These are phyloP conservation scores for Lethocerus indicus DNA, from an alignment of 1,140 invertebrate species.

Conservation along the genomic window DNA sequence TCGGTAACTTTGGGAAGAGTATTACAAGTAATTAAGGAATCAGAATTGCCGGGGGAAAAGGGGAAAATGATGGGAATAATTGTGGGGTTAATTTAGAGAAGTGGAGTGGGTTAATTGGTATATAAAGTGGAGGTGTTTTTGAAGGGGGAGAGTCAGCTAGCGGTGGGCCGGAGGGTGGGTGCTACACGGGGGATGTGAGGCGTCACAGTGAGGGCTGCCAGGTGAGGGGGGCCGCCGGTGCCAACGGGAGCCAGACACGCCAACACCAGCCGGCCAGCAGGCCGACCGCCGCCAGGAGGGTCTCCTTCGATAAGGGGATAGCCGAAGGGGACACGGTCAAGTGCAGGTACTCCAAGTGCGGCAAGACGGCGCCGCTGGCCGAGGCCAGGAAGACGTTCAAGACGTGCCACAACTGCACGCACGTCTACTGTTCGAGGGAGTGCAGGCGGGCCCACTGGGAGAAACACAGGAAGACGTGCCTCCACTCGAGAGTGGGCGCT, in stretches of 20 bases:
- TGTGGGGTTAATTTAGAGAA: too few relatives aligned
- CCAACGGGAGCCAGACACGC: constrained; percentile 2
- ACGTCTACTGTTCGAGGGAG: constrained; percentile 67
- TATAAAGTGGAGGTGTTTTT: too few relatives aligned
- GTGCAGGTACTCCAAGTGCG: constrained; percentile 62
- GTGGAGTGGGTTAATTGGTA: too few relatives aligned
- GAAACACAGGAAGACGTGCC: constrained; percentile 73
- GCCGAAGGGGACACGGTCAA: constrained; percentile 33
- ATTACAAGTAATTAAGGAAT: too few relatives aligned
- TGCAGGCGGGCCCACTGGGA: constrained; percentile 80
- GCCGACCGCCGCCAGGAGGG: constrained; percentile 17
- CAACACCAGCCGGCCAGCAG: neutral
- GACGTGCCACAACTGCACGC: constrained; percentile 85
- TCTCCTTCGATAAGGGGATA: constrained; percentile 28
- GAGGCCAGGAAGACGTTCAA: constrained; percentile 62
- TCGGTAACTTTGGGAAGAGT: too few relatives aligned
- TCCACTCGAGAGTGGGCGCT: constrained; percentile 70
- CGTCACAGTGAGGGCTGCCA: constrained; percentile 16
- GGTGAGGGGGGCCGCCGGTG: constrained; percentile 1
- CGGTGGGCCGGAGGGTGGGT: constrained; percentile 9
- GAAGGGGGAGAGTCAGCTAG: constrained; percentile 19
- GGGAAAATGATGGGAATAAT: too few relatives aligned
- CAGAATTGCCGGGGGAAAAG: too few relatives aligned
- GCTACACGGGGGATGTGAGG: constrained; percentile 3
- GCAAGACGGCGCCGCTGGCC: constrained; percentile 32